These are phyloP conservation scores for Doryteuthis pealeii DNA, from an alignment of 1,140 invertebrate genomes.

Conservation along the genomic window DNA sequence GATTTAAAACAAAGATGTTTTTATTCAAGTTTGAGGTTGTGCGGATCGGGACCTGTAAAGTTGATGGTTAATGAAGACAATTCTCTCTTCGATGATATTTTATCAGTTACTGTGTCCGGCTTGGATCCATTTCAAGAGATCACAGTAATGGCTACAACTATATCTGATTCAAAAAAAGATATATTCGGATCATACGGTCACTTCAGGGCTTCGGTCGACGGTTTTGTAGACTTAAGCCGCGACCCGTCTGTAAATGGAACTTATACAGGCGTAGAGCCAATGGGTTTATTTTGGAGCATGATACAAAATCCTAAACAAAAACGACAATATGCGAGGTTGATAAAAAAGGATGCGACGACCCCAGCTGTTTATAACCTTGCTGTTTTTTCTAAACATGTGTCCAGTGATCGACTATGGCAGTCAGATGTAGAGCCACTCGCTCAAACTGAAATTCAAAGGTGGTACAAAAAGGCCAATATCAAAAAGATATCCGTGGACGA, in stretches of 20 bases:
- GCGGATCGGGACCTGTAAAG: not conserved
- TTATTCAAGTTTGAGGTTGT: too few relatives aligned
- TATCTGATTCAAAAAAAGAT: not conserved
- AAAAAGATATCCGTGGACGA: too few relatives aligned
- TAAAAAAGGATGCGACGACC: constrained; percentile 26
- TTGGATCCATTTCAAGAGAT: not conserved
- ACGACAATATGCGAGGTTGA: constrained; percentile 15
- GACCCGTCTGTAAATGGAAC: constrained; percentile 11
- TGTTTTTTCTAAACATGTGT: constrained; percentile 24
- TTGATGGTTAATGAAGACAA: not conserved
- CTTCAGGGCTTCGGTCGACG: constrained; percentile 21
- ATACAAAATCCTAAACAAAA: constrained; percentile 20
- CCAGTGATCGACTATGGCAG: constrained; percentile 13
- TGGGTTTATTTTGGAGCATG: constrained; percentile 43
- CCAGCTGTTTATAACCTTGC: constrained; percentile 19
- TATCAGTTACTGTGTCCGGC: not conserved
- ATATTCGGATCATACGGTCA: constrained; percentile 20
- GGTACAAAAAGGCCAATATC: constrained; percentile 15
- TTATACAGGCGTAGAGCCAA: constrained; percentile 32
- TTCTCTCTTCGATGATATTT: not conserved
- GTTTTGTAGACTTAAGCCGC: constrained; percentile 23
- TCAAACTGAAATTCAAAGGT: constrained; percentile 17
- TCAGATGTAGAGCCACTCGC: constrained; percentile 4
- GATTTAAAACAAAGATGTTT: too few relatives aligned
- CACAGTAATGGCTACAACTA: not conserved